These are phyloP conservation scores for Pollimyrus isidori DNA, from an alignment of 2,113 vertebrate species.

Conservation along the genomic window DNA sequence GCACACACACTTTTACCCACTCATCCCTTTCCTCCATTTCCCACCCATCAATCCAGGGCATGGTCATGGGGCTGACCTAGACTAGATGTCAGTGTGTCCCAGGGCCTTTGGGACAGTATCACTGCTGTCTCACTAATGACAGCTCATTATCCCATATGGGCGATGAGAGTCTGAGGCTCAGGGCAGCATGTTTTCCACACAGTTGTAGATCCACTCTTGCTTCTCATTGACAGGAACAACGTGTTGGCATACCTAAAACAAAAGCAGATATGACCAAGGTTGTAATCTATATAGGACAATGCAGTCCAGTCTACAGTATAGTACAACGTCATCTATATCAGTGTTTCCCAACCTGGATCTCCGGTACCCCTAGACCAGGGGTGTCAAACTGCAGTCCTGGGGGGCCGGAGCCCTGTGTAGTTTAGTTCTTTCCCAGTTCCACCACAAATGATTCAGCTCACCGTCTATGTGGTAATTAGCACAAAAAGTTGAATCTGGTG, in stretches of 20 bases:
- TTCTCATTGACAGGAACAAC: slow-evolving; percentile 71
- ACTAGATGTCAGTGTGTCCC: not conserved
- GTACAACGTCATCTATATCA: not conserved
- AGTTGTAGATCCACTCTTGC: slow-evolving; percentile 78
- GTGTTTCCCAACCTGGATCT: not conserved
- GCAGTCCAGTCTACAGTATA: not conserved
- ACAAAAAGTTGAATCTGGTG: too few relatives aligned
- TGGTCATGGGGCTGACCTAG: not conserved
- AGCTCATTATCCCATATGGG: not conserved
- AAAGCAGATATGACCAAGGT: not conserved
- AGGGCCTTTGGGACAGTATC: not conserved
- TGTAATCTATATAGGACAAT: not conserved
- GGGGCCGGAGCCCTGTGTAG: too few relatives aligned
- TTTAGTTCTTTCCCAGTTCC: too few relatives aligned
- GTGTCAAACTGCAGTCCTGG: too few relatives aligned
- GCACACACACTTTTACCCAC: not conserved
- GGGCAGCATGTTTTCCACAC: slow-evolving; percentile 68
- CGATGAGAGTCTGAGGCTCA: slow-evolving; percentile 27
- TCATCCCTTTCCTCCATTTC: not conserved
- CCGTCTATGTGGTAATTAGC: too few relatives aligned
- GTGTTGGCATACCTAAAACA: slow-evolving; percentile 80
- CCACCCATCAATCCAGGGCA: not conserved
- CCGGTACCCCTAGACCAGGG: not conserved
- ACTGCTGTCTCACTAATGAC: slow-evolving; percentile 17
- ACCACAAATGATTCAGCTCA: too few relatives aligned